Conservation (phyloP, 2,113 vertebrate genomes). For the Cyprinodon tularosa region DNA sequence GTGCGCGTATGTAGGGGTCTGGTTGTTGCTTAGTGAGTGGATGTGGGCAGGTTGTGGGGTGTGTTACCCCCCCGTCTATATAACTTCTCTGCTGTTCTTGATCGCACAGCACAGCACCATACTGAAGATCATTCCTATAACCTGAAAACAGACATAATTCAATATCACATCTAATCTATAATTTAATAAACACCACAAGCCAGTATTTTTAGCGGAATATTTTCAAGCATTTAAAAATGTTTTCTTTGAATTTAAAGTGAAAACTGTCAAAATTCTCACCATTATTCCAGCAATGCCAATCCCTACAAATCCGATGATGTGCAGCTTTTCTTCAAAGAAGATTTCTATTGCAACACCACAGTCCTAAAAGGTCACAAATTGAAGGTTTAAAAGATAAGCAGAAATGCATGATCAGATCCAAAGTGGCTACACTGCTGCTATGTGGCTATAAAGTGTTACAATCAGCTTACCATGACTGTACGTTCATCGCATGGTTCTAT, state of each 20-base stretch:
- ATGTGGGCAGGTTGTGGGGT: neutral
- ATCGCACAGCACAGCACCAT: constrained; percentile 97
- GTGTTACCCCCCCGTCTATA: constrained; percentile 73
- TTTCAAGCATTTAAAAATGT: neutral
- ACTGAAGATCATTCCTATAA: constrained; percentile 97
- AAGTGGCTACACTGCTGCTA: constrained; percentile 25
- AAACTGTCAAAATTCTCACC: constrained; percentile 80
- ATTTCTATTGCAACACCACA: constrained; percentile 86
- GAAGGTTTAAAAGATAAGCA: neutral
- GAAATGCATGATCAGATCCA: neutral
- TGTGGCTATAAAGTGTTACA: constrained; percentile 17
- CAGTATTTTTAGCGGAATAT: accelerated
- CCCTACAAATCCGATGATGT: constrained; percentile 90
- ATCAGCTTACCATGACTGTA: constrained; percentile 49
- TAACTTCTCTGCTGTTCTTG: constrained; percentile 90
- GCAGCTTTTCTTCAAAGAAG: constrained; percentile 85
- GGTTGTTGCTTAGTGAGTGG: constrained; percentile 8
- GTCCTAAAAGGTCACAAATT: constrained; percentile 73
- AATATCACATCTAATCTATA: neutral
- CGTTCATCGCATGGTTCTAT: too few relatives aligned
- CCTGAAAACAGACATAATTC: constrained; percentile 74
- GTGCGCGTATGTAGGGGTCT: constrained; percentile 1
- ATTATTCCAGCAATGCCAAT: constrained; percentile 90
- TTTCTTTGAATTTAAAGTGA: neutral
- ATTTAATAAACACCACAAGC: neutral